Conservation (phyloP, 2,113 vertebrate species). For the Arizona elegans region DNA sequence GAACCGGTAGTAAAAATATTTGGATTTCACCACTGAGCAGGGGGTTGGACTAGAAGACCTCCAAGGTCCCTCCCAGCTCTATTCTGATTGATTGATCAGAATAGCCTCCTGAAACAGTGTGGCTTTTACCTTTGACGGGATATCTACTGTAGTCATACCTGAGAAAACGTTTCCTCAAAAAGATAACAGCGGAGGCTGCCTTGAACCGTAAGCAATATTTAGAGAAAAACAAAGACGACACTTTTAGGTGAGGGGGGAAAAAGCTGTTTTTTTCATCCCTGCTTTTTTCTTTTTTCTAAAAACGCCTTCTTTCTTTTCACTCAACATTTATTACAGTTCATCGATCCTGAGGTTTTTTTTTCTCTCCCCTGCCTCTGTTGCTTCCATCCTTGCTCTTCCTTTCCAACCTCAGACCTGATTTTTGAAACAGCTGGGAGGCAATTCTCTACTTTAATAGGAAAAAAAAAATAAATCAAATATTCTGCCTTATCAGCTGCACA, state of each 20-base stretch:
- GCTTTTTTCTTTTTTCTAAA: background rate
- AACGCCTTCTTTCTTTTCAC: background rate
- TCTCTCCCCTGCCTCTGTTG: background rate
- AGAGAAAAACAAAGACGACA: background rate
- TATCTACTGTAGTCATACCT: background rate
- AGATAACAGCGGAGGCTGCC: no score
- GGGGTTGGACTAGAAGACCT: no score
- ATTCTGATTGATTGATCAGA: no score
- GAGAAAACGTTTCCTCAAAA: background rate
- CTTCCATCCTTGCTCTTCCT: background rate
- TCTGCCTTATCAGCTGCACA: conserved; percentile 2
- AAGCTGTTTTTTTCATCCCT: no score
- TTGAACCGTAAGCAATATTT: background rate
- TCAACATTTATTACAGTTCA: background rate
- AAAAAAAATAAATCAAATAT: background rate
- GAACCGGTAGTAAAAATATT: no score
- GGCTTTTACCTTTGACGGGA: background rate
- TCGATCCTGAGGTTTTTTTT: background rate
- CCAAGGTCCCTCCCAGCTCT: no score
- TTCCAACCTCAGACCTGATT: background rate
- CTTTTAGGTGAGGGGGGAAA: background rate
- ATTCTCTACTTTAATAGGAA: background rate
- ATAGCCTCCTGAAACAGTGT: background rate
- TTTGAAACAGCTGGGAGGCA: background rate
- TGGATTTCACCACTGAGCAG: no score